Percentiles rank a stretch among this genome's conserved stretches.
Conservation (phyloP, 2,888 invertebrate species). For the Ectropis crepuscularia region DNA sequence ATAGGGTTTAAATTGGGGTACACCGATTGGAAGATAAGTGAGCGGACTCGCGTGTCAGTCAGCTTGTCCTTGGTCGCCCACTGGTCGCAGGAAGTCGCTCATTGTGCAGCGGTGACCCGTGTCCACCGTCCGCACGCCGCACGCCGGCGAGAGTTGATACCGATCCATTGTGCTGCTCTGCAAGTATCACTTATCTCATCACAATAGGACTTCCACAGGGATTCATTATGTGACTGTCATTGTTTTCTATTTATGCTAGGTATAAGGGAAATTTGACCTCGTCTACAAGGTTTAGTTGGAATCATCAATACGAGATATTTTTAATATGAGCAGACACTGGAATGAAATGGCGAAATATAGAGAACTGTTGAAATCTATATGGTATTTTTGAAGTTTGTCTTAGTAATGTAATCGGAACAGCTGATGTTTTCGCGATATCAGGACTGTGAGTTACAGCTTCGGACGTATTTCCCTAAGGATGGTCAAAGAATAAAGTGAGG, state of each 20-base stretch:
- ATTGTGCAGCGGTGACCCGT: constrained; percentile 77
- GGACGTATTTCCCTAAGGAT: too few species aligned
- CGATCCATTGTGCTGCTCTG: constrained; percentile 36
- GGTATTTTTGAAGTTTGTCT: too few species aligned
- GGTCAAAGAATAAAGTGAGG: too few species aligned
- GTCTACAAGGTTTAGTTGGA: too few species aligned
- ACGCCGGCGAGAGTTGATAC: constrained; percentile 38
- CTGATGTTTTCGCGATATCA: too few species aligned
- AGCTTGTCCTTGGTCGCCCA: constrained; percentile 70
- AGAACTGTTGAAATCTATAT: too few species aligned
- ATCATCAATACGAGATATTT: too few species aligned
- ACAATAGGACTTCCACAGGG: constrained; percentile 28
- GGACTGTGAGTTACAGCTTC: too few species aligned
- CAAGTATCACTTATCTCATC: constrained; percentile 28
- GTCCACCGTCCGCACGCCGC: constrained; percentile 56
- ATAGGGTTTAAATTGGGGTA: constrained; percentile 45
- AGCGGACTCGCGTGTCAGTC: constrained; percentile 62
- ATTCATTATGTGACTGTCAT: constrained; percentile 16
- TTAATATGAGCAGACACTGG: too few species aligned
- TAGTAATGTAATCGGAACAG: too few species aligned
- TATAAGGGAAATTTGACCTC: too few species aligned
- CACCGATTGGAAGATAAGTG: constrained; percentile 56
- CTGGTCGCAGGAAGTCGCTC: constrained; percentile 75
- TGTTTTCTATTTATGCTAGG: constrained; percentile 12
- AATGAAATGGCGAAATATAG: too few species aligned